Percentiles rank a stretch among this genome's conserved stretches.
Conservation (phyloP, 2,888 invertebrate genomes). For the Alitta virens region DNA sequence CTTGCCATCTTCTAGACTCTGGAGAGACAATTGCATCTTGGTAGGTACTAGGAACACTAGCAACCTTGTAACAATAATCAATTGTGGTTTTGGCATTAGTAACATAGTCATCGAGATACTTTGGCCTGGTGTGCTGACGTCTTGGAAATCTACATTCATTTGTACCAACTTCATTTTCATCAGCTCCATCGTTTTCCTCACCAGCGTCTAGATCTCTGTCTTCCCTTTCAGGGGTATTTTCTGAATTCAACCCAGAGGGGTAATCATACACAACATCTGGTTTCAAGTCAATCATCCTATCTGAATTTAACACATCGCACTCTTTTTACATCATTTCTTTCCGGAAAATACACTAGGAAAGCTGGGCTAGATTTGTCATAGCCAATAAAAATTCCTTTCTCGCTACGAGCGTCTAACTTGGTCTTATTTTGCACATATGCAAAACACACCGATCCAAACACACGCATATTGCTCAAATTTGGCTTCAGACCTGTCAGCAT, state of each 20-base stretch:
- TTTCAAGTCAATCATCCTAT: background rate
- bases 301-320: constrained; percentile 3
- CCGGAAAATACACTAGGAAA: constrained; percentile 4
- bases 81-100: background rate
- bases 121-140: background rate
- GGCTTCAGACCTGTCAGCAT: constrained; percentile 11
- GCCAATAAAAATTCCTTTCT: constrained; percentile 9
- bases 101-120: background rate
- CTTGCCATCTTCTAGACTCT: too few relatives aligned
- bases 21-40: too few relatives aligned
- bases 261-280: too few relatives aligned
- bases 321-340: background rate
- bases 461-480: constrained; percentile 16
- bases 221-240: background rate
- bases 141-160: constrained; percentile 1
- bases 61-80: constrained; percentile 10
- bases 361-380: constrained; percentile 11
- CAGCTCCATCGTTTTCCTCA: background rate
- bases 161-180: background rate
- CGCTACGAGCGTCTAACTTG: constrained; percentile 23
- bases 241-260: background rate
- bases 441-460: constrained; percentile 23
- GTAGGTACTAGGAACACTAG: background rate
- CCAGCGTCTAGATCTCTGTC: background rate
- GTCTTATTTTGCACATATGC: constrained; percentile 15